phyloP scores from a whole-genome alignment of 35 echinoderm and acorn worm species.

The Heliocidaris erythrogramma region DNA sequence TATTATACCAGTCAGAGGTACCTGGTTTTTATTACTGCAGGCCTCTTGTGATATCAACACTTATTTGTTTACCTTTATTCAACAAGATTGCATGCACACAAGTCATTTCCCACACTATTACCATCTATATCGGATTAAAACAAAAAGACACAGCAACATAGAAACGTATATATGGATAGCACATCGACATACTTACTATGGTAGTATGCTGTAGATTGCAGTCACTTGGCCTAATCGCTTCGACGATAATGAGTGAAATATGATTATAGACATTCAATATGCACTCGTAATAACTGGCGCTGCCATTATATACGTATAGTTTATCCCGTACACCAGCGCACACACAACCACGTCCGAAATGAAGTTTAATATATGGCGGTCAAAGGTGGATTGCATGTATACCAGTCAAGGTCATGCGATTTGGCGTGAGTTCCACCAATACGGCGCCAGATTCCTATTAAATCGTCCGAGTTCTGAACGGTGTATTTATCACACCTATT shows the following conservation, averaged over 20 bases:
- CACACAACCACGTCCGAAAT: not conserved
- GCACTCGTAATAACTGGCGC: not conserved
- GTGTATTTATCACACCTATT: not conserved
- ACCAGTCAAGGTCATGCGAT: not conserved
- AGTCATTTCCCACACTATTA: not conserved
- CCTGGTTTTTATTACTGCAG: no score
- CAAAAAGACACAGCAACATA: not conserved
- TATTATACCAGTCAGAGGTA: no score
- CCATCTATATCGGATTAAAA: not conserved
- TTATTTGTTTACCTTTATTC: no score
- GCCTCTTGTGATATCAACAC: no score
- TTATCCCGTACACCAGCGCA: not conserved
- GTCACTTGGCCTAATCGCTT: not conserved
- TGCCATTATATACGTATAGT: not conserved
- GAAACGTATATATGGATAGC: not conserved
- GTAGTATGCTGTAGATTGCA: not conserved
- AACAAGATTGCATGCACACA: no score
- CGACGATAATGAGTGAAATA: not conserved
- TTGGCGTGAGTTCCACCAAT: not conserved
- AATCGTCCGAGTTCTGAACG: not conserved
- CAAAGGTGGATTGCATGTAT: not conserved
- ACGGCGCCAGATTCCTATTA: not conserved
- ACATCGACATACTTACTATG: not conserved
- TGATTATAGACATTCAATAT: not conserved
- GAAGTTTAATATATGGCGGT: not conserved